These are phyloP conservation scores for Aselliscus stoliczkanus DNA, from an alignment of 2,797 vertebrate species.

Conservation along the genomic window DNA sequence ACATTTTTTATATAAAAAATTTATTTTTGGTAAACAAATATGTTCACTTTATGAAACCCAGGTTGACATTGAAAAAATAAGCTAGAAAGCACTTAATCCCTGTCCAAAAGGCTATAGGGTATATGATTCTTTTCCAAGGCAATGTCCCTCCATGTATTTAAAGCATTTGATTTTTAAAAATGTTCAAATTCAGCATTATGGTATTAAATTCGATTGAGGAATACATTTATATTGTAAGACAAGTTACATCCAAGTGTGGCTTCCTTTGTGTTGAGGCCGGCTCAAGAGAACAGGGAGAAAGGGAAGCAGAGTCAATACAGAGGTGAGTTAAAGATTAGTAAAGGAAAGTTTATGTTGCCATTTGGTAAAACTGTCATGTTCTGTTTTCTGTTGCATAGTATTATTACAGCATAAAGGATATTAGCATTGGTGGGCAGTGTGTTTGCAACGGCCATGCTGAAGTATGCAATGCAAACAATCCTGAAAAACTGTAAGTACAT, in stretches of 20 bases:
- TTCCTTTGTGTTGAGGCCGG: not conserved
- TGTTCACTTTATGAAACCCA: not conserved
- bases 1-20: not conserved
- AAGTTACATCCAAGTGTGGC: not conserved
- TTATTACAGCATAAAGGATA: constrained; percentile 97
- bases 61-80: not conserved
- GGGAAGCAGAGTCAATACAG: not conserved
- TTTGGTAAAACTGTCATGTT: not conserved
- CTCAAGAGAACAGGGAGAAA: not conserved
- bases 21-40: not conserved
- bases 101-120: not conserved
- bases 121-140: not conserved
- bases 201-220: not conserved
- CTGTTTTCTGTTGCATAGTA: constrained; percentile 83
- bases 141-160: not conserved
- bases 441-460: constrained; percentile 94
- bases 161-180: not conserved
- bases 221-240: not conserved
- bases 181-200: not conserved
- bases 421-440: constrained; percentile 93
- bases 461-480: constrained; percentile 80
- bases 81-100: not conserved
- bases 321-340: not conserved
- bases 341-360: not conserved
- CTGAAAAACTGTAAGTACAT: constrained; percentile 80